Conservation (phyloP, 1,140 invertebrate genomes). For the Belonocnema kinseyi region DNA sequence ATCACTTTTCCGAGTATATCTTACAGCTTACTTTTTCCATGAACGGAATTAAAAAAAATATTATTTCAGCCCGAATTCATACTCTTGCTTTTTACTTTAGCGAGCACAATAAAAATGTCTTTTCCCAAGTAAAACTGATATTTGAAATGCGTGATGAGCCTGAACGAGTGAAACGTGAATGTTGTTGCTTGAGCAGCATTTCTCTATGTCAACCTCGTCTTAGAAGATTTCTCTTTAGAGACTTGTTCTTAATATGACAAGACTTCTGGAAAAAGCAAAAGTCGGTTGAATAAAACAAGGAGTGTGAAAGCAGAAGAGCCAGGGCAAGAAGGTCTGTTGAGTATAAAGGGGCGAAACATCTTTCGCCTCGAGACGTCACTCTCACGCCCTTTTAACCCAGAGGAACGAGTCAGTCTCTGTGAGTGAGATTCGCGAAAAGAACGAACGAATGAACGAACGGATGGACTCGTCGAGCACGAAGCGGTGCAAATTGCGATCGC, state of each 20-base stretch:
- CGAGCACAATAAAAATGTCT: not conserved
- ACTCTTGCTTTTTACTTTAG: not conserved
- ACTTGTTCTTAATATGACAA: constrained; percentile 17
- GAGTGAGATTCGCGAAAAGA: not conserved
- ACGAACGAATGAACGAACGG: not conserved
- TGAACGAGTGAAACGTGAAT: not conserved
- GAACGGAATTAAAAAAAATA: not conserved
- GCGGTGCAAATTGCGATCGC: constrained; percentile 54
- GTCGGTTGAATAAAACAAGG: constrained; percentile 10
- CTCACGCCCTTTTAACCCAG: constrained; percentile 25
- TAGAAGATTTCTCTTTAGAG: not conserved
- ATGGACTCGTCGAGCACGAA: constrained; percentile 32
- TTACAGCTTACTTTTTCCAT: too few species aligned
- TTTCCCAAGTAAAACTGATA: not conserved
- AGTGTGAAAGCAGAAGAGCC: not conserved
- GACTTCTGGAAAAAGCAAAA: constrained; percentile 4
- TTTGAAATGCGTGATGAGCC: constrained; percentile 2
- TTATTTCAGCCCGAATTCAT: not conserved
- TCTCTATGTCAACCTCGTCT: constrained; percentile 2
- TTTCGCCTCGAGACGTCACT: constrained; percentile 24
- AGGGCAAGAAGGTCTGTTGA: not conserved
- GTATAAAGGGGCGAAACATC: constrained; percentile 17
- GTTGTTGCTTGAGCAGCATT: constrained; percentile 2
- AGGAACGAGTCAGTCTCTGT: constrained; percentile 1
- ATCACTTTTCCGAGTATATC: too few species aligned